These are phyloP conservation scores for Hyperoplus immaculatus DNA, from an alignment of 2,797 vertebrate species.

Conservation along the genomic window DNA sequence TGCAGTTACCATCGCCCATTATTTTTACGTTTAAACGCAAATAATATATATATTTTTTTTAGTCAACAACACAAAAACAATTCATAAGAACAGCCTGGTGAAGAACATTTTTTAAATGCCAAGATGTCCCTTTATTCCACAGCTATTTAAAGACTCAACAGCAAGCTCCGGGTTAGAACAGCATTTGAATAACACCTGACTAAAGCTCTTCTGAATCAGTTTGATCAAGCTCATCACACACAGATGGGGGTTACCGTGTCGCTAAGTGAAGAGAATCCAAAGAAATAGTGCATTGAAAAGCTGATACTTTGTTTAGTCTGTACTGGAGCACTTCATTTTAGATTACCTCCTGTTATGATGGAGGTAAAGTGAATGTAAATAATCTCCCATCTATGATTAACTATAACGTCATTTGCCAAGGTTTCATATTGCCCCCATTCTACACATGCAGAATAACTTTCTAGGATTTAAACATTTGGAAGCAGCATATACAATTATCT, in stretches of 20 bases:
- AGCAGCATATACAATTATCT: not conserved
- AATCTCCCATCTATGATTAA: not conserved
- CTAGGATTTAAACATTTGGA: not conserved
- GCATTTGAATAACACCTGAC: conserved; percentile 14
- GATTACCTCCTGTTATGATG: not conserved
- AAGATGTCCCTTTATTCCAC: conserved; percentile 52
- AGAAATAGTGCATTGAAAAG: conserved; percentile 21
- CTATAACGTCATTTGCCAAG: not conserved
- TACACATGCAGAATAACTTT: not conserved
- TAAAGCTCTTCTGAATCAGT: conserved; percentile 15
- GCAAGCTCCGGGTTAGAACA: conserved; percentile 74
- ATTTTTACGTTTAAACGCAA: not conserved
- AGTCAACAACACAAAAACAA: not conserved
- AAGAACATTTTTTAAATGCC: conserved; percentile 58
- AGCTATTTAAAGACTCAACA: conserved; percentile 42
- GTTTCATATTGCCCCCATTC: not conserved
- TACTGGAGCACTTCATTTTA: not conserved
- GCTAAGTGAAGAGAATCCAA: conserved; percentile 16
- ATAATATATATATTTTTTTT: not conserved
- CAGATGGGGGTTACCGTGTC: conserved; percentile 1
- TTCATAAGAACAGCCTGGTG: conserved; percentile 32
- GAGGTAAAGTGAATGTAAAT: not conserved
- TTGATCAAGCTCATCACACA: conserved; percentile 19
- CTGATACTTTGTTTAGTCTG: conserved; percentile 31
- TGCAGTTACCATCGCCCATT: not conserved